These are phyloP conservation scores for Ascidia mentula DNA, from an alignment of 23 tunicate species.

Conservation along the genomic window DNA sequence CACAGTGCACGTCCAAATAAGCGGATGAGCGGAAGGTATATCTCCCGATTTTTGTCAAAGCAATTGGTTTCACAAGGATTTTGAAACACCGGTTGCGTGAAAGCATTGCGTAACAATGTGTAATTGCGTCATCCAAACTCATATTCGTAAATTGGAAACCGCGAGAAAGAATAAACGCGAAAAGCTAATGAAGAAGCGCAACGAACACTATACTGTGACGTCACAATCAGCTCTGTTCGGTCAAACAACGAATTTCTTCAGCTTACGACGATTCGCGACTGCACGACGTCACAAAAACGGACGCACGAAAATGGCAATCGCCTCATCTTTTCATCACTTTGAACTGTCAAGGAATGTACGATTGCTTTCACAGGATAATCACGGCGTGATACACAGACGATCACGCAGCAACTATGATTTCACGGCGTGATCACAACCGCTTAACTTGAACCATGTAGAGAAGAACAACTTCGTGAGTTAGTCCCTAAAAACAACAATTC, in stretches of 20 bases:
- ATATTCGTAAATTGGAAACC: neutral
- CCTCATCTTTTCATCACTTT: neutral
- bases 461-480: neutral
- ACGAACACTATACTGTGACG: neutral
- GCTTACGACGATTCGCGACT: neutral
- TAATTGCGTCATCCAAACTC: neutral
- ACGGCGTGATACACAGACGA: neutral
- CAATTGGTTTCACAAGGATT: neutral
- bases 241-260: too few species aligned
- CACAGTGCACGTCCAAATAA: slow-evolving; percentile 13
- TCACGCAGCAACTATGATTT: neutral
- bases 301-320: neutral
- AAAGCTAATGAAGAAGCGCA: neutral
- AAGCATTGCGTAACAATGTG: neutral
- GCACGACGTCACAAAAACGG: neutral
- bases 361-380: neutral
- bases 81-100: too few species aligned
- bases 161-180: neutral
- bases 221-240: neutral
- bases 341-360: slow-evolving; percentile 3
- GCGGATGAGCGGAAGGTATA: neutral
- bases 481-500: neutral
- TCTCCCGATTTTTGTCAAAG: neutral
- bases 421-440: neutral
- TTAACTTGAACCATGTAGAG: too few species aligned